Conservation (phyloP, 2,113 vertebrate genomes). For the Gymnarchus niloticus region DNA sequence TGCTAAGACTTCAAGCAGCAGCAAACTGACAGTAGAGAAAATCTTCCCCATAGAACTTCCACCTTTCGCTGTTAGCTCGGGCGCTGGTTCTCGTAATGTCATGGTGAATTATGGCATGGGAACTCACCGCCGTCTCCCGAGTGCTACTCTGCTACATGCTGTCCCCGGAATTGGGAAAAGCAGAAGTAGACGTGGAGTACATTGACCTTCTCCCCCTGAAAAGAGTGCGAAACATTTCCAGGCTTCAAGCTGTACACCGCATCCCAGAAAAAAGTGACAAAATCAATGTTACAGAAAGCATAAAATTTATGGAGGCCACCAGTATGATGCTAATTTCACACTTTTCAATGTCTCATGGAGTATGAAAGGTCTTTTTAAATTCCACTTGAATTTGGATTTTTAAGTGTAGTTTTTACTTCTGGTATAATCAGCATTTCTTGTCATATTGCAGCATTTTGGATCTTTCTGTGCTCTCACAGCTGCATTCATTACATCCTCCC, state of each 20-base stretch:
- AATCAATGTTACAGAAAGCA: slow-evolving; percentile 4
- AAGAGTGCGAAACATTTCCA: background rate
- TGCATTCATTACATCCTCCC: background rate
- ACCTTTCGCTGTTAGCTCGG: background rate
- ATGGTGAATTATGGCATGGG: background rate
- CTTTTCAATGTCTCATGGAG: background rate
- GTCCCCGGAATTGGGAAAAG: too few species aligned
- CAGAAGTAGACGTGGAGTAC: background rate
- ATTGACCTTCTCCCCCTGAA: background rate
- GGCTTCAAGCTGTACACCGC: background rate
- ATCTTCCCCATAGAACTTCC: background rate
- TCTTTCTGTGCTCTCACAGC: background rate
- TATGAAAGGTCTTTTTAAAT: background rate
- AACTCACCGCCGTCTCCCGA: background rate
- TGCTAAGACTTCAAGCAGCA: too few species aligned
- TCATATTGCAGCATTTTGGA: background rate
- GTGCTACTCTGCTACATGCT: background rate
- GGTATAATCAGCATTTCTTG: background rate
- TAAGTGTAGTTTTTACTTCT: background rate
- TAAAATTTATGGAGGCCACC: background rate
- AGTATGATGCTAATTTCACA: background rate
- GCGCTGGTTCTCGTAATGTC: background rate
- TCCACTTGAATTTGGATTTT: background rate
- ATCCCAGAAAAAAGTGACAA: background rate
- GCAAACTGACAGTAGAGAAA: background rate